Evolutionary conservation across 2,113 vertebrate genomes (phyloP), one percentile per base, ranked within the genome.

Genomic region (Malurus cyaneus): DNA sequence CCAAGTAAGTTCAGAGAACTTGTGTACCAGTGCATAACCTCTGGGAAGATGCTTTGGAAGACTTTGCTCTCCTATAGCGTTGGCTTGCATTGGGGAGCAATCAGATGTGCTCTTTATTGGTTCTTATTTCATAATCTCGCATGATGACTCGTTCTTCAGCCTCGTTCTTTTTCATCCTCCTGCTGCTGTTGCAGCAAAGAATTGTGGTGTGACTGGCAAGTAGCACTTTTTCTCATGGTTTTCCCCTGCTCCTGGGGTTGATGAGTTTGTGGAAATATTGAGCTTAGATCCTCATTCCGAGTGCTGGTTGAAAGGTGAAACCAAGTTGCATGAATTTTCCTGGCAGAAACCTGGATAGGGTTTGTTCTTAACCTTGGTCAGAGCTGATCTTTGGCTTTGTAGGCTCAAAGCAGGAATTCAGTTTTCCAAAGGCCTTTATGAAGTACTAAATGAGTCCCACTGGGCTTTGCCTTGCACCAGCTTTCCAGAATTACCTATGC

Each of bases 391-490:
- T 92, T 62, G 54, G 25, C 88, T 94, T 73, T 82, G 36, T n/a
- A 76, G 71, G 21, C 34, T 64, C 80, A 60, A 85, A 89, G 81
- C 53, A 88, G 42, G 39, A 88, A 18, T 17, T 86, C 44, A 59
- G 42, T 88, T 93, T 95, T 93, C 71, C 69, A n/a, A 39, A 93
- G 88, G 19, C 49, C 34, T 76, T 89, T 92, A 14, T 67, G 42
- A 86, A 91, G 36, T 36, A 67, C 70, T 82, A 66, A 82, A 72
- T 61, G 54, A 66, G 47, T 59, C 66, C 59, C 71, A 21, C 25
- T 42, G 94, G 85, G 82, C 32, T 50, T 84, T 84, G 77, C 46
- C 57, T 87, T 79, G 62, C 41, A 49, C 28, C 54, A 87, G 65
- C 16, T 59, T 92, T 91, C 56, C 92, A 79, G 81, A 89, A 72